Conservation (phyloP, 2,113 vertebrate species). For the Miniopterus natalensis region DNA sequence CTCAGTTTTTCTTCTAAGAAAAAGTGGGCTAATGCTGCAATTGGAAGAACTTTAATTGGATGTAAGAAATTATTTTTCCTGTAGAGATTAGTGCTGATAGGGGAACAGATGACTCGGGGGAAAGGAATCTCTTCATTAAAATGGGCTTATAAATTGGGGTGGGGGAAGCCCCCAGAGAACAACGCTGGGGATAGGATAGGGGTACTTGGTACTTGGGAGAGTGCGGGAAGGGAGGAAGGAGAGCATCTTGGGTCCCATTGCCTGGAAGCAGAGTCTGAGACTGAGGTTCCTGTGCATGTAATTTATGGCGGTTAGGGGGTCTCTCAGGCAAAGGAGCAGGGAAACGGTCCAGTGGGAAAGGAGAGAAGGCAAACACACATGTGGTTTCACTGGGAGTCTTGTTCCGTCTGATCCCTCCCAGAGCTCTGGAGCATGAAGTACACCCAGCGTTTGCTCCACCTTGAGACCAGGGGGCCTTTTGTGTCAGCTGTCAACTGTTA, state of each 20-base stretch:
- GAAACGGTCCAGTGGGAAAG: background rate
- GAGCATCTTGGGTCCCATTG: background rate
- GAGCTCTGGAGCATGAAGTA: background rate
- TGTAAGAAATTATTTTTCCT: background rate
- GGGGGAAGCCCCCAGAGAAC: background rate
- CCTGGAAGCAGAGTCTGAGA: background rate
- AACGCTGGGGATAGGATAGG: background rate
- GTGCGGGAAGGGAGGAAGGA: background rate
- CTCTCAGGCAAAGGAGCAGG: background rate
- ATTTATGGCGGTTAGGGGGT: background rate
- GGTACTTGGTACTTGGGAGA: background rate
- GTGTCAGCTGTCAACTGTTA: background rate
- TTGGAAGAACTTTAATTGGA: background rate
- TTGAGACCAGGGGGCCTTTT: background rate
- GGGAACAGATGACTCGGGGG: background rate
- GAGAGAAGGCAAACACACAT: background rate
- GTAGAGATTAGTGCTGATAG: background rate
- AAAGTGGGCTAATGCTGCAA: background rate
- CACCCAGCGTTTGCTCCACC: background rate
- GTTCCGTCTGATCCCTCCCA: background rate
- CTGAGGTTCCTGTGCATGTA: background rate
- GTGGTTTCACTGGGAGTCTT: background rate
- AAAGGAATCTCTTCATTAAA: constrained; percentile 27
- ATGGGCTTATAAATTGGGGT: background rate
- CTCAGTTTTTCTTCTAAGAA: background rate